Conservation (phyloP, 2,888 invertebrate species). For the Electrophaes corylata region DNA sequence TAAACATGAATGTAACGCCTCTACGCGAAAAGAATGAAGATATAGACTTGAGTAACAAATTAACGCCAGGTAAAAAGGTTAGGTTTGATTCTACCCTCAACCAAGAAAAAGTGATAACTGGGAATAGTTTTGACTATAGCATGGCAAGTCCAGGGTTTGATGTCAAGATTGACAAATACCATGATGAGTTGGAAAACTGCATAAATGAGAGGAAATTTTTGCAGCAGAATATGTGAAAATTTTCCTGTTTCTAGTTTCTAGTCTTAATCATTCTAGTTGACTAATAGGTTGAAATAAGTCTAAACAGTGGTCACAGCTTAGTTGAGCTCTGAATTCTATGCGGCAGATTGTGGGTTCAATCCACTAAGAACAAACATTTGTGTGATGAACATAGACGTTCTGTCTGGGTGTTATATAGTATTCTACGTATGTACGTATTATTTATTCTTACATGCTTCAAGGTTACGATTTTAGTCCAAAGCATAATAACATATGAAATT, state of each 20-base stretch:
- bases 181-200: slow-evolving; percentile 80
- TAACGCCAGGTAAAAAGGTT: slow-evolving; percentile 74
- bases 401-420: too few species aligned
- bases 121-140: slow-evolving; percentile 76
- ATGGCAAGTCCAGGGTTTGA: slow-evolving; percentile 77
- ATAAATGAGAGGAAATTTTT: slow-evolving; percentile 79
- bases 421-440: too few species aligned
- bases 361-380: too few species aligned
- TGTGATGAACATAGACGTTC: too few species aligned
- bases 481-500: too few species aligned
- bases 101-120: slow-evolving; percentile 76
- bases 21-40: slow-evolving; percentile 61
- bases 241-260: not conserved
- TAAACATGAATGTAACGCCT: slow-evolving; percentile 77
- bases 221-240: slow-evolving; percentile 72
- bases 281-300: too few species aligned
- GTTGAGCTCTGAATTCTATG: too few species aligned
- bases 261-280: too few species aligned
- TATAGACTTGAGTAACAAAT: slow-evolving; percentile 58
- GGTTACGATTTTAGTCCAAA: slow-evolving; percentile 19
- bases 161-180: slow-evolving; percentile 75
- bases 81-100: slow-evolving; percentile 79
- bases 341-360: too few species aligned
- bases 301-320: too few species aligned
- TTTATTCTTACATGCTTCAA: too few species aligned